A percentile compares a stretch with the other conserved stretches of the same genome.
Evolutionary conservation across 2,797 vertebrate species (phyloP).

Genomic region (Salarias fasciatus): DNA sequence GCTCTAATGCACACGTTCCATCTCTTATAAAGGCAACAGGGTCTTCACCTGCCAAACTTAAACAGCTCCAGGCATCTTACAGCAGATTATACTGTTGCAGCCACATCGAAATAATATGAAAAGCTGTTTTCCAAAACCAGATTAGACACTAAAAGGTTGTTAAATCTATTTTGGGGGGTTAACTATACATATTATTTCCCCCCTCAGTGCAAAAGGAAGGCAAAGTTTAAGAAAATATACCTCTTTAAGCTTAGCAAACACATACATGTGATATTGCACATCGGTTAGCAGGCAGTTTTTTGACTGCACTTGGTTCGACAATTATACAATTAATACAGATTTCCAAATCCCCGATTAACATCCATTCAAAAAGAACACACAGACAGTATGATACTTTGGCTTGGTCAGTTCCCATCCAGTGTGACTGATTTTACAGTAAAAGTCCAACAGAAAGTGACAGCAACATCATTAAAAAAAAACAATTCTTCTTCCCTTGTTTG

Average conservation of each 20-base stretch:
- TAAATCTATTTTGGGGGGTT: conserved; percentile 9
- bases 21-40: conserved; percentile 36
- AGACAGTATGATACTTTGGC: conserved; percentile 71
- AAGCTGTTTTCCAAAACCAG: conserved; percentile 18
- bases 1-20: conserved; percentile 4
- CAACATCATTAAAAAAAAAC: conserved; percentile 10
- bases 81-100: conserved; percentile 36
- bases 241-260: conserved; percentile 55
- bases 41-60: conserved; percentile 31
- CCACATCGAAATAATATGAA: conserved; percentile 26
- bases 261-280: conserved; percentile 78
- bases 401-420: conserved; percentile 79
- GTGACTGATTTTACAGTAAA: conserved; percentile 82
- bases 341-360: conserved; percentile 47
- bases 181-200: conserved; percentile 38
- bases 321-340: conserved; percentile 40
- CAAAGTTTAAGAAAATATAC: conserved; percentile 55
- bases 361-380: conserved; percentile 52
- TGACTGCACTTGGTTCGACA: conserved; percentile 58
- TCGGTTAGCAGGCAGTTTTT: conserved; percentile 72
- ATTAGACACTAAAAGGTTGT: neutral
- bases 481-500: conserved; percentile 26
- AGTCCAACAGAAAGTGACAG: conserved; percentile 1
- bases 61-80: conserved; percentile 18
- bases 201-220: conserved; percentile 73